These are phyloP conservation scores for Mus spretus DNA, from an alignment of 2,797 vertebrate genomes.

Conservation along the genomic window DNA sequence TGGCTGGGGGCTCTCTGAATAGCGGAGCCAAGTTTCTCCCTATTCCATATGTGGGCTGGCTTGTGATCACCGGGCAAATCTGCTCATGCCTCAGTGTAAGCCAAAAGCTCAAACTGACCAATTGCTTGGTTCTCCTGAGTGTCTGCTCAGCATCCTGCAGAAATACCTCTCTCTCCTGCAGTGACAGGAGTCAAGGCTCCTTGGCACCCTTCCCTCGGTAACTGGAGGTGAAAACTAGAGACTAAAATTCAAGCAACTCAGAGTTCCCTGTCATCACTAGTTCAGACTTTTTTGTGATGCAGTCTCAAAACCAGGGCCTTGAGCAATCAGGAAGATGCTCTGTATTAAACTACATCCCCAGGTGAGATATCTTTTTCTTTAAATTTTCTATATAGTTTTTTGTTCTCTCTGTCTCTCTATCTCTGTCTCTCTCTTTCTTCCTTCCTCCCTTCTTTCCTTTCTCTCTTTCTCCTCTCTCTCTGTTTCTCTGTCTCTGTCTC, in stretches of 20 bases:
- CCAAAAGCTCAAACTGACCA: neutral
- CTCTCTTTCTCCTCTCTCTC: too few species aligned
- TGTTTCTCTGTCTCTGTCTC: neutral
- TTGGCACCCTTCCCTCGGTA: neutral
- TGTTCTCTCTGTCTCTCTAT: too few species aligned
- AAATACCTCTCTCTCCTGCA: slow-evolving; percentile 15
- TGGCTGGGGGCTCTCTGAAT: slow-evolving; percentile 68
- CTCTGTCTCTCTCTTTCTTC: neutral
- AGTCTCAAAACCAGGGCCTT: neutral
- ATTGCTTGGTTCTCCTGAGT: slow-evolving; percentile 63
- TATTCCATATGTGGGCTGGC: slow-evolving; percentile 46
- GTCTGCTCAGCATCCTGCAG: neutral
- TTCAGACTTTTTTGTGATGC: neutral
- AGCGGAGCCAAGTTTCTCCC: neutral
- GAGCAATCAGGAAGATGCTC: neutral
- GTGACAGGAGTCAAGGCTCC: neutral
- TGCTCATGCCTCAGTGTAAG: slow-evolving; percentile 43
- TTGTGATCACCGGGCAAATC: slow-evolving; percentile 68
- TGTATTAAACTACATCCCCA: neutral
- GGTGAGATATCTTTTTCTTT: slow-evolving; percentile 4
- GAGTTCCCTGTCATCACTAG: neutral
- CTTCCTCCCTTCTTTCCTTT: too few species aligned
- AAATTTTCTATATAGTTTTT: neutral
- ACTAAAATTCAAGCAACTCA: neutral
- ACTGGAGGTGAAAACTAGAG: neutral